These are phyloP conservation scores for Harpalus rufipes DNA, from an alignment of 2,888 invertebrate species.

Conservation along the genomic window DNA sequence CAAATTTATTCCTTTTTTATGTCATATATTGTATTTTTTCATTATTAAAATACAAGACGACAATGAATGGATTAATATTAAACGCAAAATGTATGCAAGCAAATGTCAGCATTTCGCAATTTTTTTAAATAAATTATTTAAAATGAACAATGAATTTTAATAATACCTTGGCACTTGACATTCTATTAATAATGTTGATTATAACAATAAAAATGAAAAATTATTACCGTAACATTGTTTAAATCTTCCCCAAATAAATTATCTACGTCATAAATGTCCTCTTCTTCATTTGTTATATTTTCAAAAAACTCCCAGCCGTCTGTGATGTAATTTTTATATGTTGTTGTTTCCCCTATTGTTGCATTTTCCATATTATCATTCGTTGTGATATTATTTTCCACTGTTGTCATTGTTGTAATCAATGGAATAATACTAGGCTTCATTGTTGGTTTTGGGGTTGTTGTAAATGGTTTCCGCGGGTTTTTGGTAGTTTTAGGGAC, in stretches of 20 bases:
- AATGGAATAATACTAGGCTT: slow-evolving; percentile 65
- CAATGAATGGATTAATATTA: too few relatives aligned
- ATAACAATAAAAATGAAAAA: not conserved
- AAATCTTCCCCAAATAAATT: slow-evolving; percentile 58
- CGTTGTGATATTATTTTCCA: slow-evolving; percentile 63
- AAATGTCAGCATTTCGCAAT: too few relatives aligned
- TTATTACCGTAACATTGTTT: slow-evolving; percentile 47
- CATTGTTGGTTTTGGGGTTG: slow-evolving; percentile 69
- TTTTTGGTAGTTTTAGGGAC: slow-evolving; percentile 44
- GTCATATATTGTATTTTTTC: too few relatives aligned
- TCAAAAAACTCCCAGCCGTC: slow-evolving; percentile 33
- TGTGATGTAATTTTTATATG: slow-evolving; percentile 16
- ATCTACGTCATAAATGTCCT: slow-evolving; percentile 51
- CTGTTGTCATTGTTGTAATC: slow-evolving; percentile 24
- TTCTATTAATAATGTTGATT: too few relatives aligned
- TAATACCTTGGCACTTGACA: too few relatives aligned
- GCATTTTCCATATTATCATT: slow-evolving; percentile 58
- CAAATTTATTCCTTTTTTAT: too few relatives aligned
- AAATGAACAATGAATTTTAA: too few relatives aligned
- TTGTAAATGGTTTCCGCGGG: slow-evolving; percentile 47
- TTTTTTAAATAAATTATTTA: too few relatives aligned
- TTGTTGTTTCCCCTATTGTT: slow-evolving; percentile 27
- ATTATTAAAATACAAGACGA: too few relatives aligned
- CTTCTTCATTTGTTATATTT: not conserved
- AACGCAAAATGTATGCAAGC: too few relatives aligned